These are phyloP conservation scores for Saguinus imperator DNA, from an alignment of 2,113 vertebrate species.

Conservation along the genomic window DNA sequence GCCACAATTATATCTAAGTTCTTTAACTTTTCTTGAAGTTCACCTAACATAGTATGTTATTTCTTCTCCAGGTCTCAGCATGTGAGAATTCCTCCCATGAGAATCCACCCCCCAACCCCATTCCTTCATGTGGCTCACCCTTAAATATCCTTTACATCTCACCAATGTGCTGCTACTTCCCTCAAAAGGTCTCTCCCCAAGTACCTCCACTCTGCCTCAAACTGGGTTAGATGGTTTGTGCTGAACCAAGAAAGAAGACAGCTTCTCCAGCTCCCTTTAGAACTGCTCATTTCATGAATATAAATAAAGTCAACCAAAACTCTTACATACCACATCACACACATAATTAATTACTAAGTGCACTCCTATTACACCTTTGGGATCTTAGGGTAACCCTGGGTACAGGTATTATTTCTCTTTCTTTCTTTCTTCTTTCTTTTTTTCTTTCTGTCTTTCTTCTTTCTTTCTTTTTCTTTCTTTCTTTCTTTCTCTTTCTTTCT, in stretches of 20 bases:
- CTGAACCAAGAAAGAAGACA: background rate
- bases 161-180: background rate
- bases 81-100: background rate
- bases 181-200: background rate
- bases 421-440: no score
- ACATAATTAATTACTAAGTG: rapidly evolving
- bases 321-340: no score
- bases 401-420: background rate
- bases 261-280: background rate
- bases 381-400: background rate
- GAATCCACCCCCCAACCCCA: rapidly evolving
- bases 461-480: no score
- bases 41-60: background rate
- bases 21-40: background rate
- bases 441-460: background rate
- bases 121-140: background rate
- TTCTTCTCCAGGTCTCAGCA: background rate
- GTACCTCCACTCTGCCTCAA: background rate
- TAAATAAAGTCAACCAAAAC: background rate
- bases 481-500: no score
- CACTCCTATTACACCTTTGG: background rate
- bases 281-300: background rate
- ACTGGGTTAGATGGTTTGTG: background rate
- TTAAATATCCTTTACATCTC: background rate
- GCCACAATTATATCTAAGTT: no score